Percentiles rank a stretch among this genome's conserved stretches.
phyloP scores from a whole-genome alignment of 2,888 invertebrate genomes.

The Nymphalis c-album region DNA sequence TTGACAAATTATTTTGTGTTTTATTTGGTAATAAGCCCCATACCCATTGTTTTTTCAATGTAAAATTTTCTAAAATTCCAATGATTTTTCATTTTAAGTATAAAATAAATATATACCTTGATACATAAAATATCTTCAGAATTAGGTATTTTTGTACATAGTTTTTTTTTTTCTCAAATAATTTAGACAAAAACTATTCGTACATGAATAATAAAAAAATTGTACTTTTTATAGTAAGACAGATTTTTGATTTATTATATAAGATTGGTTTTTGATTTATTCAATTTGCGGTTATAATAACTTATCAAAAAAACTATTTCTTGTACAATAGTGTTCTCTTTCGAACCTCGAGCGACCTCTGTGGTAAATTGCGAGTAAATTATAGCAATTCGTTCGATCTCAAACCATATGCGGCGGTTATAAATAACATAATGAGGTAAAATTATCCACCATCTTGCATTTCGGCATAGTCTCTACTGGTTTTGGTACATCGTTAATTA shows the following conservation, averaged over 20 bases:
- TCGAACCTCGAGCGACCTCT: slow-evolving; percentile 14
- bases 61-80: too few relatives aligned
- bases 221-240: background rate
- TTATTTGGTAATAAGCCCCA: too few relatives aligned
- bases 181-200: background rate
- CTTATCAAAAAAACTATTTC: slow-evolving; percentile 7
- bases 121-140: too few relatives aligned
- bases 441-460: slow-evolving; percentile 47
- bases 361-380: slow-evolving; percentile 58
- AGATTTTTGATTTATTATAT: too few relatives aligned
- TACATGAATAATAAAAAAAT: background rate
- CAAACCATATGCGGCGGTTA: slow-evolving; percentile 53
- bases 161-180: too few relatives aligned
- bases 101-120: too few relatives aligned
- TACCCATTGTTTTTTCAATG: too few relatives aligned
- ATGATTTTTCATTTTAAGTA: too few relatives aligned
- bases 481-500: slow-evolving; percentile 7
- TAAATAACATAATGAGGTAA: slow-evolving; percentile 67
- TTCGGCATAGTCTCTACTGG: slow-evolving; percentile 6
- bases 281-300: slow-evolving; percentile 13
- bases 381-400: slow-evolving; percentile 29
- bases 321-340: slow-evolving; percentile 11
- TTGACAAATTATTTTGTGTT: too few relatives aligned
- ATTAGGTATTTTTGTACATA: too few relatives aligned
- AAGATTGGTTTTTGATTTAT: background rate